phyloP scores from a whole-genome alignment of 2,888 invertebrate species.

The Portevinia maculata region DNA sequence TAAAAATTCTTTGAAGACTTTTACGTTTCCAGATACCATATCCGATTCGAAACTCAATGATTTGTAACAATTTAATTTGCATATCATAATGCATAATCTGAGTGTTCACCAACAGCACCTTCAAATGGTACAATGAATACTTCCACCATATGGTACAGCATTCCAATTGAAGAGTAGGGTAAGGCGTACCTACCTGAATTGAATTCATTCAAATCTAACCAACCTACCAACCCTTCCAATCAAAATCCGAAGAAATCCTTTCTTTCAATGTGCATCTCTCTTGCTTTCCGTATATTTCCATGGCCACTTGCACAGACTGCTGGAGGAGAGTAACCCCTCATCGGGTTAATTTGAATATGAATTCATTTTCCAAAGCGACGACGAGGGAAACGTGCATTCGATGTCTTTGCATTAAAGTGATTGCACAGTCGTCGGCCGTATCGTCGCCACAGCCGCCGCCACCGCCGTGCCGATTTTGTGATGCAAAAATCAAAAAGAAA shows the following conservation, averaged over 20 bases:
- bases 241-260: slow-evolving; percentile 26
- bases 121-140: slow-evolving; percentile 17
- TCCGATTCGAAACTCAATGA: slow-evolving; percentile 50
- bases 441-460: not conserved
- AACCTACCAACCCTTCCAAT: slow-evolving; percentile 21
- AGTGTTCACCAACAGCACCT: slow-evolving; percentile 45
- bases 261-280: slow-evolving; percentile 32
- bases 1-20: slow-evolving; percentile 4
- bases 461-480: slow-evolving; percentile 23
- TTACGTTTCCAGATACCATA: slow-evolving; percentile 3
- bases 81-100: slow-evolving; percentile 50
- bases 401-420: slow-evolving; percentile 33
- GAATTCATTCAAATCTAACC: slow-evolving; percentile 17
- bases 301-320: slow-evolving; percentile 33
- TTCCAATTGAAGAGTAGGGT: not conserved
- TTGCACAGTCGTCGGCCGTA: slow-evolving; percentile 9
- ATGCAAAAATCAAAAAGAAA: slow-evolving; percentile 30
- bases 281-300: slow-evolving; percentile 20
- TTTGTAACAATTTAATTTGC: slow-evolving; percentile 69
- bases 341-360: slow-evolving; percentile 59
- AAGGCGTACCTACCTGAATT: slow-evolving; percentile 4
- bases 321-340: not conserved
- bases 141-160: slow-evolving; percentile 39
- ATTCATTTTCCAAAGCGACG: slow-evolving; percentile 50
- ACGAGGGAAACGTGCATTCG: slow-evolving; percentile 59